phyloP scores from a whole-genome alignment of 1,140 invertebrate genomes.

The Drosophila nebulosa region DNA sequence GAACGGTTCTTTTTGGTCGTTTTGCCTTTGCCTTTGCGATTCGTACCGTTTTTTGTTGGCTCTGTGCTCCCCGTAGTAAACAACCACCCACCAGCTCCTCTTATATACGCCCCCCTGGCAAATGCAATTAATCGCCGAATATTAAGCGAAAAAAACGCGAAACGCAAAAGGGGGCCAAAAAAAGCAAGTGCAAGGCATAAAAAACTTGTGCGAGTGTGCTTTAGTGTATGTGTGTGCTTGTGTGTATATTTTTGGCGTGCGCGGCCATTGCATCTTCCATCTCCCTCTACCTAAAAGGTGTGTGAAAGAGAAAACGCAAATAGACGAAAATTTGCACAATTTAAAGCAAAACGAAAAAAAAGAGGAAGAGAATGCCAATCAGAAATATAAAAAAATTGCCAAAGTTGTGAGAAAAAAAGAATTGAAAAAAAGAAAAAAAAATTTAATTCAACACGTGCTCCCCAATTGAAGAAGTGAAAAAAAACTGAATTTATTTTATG shows the following conservation, averaged over 20 bases:
- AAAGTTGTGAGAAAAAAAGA: conserved; percentile 49
- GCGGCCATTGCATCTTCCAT: conserved; percentile 71
- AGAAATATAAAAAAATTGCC: conserved; percentile 16
- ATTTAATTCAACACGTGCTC: background rate
- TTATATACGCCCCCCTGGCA: conserved; percentile 1
- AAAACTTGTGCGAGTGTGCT: conserved; percentile 36
- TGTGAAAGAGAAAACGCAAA: conserved; percentile 59
- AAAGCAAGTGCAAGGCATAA: conserved; percentile 55
- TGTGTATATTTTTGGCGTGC: conserved; percentile 74
- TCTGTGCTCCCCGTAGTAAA: conserved; percentile 34
- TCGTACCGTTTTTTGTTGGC: conserved; percentile 6
- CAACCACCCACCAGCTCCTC: conserved; percentile 21
- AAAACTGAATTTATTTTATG: background rate
- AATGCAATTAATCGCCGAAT: conserved; percentile 46
- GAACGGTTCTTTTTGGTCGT: conserved; percentile 43
- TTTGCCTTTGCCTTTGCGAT: conserved; percentile 30
- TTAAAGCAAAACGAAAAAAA: background rate
- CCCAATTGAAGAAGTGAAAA: background rate
- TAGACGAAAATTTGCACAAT: conserved; percentile 18
- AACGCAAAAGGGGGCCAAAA: conserved; percentile 35
- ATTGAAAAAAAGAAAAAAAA: background rate
- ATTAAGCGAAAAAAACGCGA: conserved; percentile 44
- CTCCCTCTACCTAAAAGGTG: conserved; percentile 10
- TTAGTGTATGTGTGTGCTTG: conserved; percentile 39
- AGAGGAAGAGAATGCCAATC: background rate